phyloP scores from a whole-genome alignment of 2,797 vertebrate genomes.

The Thalassophryne amazonica region DNA sequence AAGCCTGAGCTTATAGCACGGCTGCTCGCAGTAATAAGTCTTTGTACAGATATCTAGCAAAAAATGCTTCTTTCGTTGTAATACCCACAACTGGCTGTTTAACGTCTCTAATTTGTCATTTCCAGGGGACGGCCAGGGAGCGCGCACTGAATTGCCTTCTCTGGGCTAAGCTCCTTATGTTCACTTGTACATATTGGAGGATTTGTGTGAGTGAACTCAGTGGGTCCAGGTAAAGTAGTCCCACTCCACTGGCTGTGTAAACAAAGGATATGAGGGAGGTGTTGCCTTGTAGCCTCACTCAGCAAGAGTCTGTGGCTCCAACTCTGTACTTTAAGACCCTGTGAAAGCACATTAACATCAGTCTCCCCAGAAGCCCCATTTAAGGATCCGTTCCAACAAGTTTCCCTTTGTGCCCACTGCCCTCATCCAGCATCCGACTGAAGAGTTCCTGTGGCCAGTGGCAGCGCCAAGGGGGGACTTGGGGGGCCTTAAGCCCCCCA shows the following conservation, averaged over 20 bases:
- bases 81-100: conserved; percentile 79
- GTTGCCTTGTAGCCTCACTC: conserved; percentile 53
- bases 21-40: conserved; percentile 64
- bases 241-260: conserved; percentile 71
- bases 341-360: conserved; percentile 66
- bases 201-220: conserved; percentile 75
- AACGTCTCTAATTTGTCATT: conserved; percentile 83
- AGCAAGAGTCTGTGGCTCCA: conserved; percentile 48
- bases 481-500: too few relatives aligned
- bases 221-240: conserved; percentile 74
- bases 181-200: conserved; percentile 77
- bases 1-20: conserved; percentile 64
- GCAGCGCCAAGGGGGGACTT: too few relatives aligned
- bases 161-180: conserved; percentile 81
- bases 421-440: conserved; percentile 56
- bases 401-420: conserved; percentile 57
- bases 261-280: conserved; percentile 69
- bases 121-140: conserved; percentile 61
- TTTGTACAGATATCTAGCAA: conserved; percentile 69
- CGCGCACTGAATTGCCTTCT: conserved; percentile 72
- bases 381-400: conserved; percentile 67
- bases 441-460: conserved; percentile 63
- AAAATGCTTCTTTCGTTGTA: conserved; percentile 74
- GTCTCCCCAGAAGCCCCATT: conserved; percentile 59
- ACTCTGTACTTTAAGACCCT: conserved; percentile 62